Evolutionary conservation across 2,888 invertebrate species (phyloP), one percentile per base, ranked within the genome.

Genomic region (Drosophila buzzatii): DNA sequence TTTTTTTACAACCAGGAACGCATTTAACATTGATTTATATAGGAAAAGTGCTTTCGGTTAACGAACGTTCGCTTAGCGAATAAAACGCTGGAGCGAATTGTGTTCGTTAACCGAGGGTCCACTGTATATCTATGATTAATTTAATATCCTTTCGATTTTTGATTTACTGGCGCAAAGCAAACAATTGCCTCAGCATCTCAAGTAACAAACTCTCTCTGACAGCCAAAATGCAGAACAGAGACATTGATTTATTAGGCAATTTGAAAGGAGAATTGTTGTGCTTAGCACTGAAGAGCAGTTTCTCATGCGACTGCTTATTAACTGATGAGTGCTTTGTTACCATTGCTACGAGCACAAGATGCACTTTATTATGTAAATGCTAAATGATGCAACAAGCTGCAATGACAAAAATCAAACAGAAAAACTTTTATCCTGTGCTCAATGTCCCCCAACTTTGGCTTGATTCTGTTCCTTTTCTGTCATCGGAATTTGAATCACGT

Each of bases 191-290:
- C 1, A 4, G 58, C 33, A 61, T 42, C 65, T 70, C 14, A 57
- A 52, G 27, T 47, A 63, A 67, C 68, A 47, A 61, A 70, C 12
- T 37, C 33, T 20, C 33, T 20, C 79, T 73, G 85, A 78, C 73
- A 62, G 64, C 55, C 67, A 76, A 82, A 89, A 79, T 79, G 77
- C 79, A 61, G 79, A 79, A 31, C 71, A 82, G 85, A 76, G 89
- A 75, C 85, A 75, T 87, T 85, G 89, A 85, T 89, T 89, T 84
- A 89, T 87, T 67, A 70, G 67, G 73, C 73, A 85, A 85, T 85
- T 87, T 73, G 76, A 63, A 64, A 37, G 16, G 44, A 58, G 53
- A 67, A 84, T 79, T 78, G 70, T 62, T 88, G 70, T 64, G 58
- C 61, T 52, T 41, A 37, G 64, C 45, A 64, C 51, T 61, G 71